Conservation (phyloP, 2,888 invertebrate genomes). For the Drosophila differens region DNA sequence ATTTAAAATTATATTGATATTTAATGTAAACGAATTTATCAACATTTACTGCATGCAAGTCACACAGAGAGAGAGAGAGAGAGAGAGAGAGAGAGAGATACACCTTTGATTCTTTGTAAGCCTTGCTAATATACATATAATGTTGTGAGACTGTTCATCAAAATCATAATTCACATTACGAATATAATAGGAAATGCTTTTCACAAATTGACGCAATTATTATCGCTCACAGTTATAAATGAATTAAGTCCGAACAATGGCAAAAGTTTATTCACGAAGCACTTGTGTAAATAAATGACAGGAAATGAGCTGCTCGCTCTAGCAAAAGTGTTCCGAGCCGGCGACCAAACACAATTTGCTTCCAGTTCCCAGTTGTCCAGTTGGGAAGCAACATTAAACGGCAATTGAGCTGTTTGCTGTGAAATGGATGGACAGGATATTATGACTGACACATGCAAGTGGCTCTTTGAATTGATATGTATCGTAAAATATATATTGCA, state of each 20-base stretch:
- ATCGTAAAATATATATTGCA: conserved; percentile 62
- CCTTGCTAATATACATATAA: background rate
- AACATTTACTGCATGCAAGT: background rate
- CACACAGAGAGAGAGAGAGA: background rate
- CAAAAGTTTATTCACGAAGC: conserved; percentile 5
- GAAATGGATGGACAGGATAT: conserved; percentile 4
- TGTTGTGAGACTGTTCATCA: background rate
- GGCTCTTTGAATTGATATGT: conserved; percentile 23
- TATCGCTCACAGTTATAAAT: background rate
- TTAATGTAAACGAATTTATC: conserved; percentile 1
- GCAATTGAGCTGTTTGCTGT: conserved; percentile 30
- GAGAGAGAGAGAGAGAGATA: background rate
- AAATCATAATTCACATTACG: background rate
- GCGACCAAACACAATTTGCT: conserved; percentile 18
- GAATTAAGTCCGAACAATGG: conserved; percentile 9
- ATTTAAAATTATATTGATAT: background rate
- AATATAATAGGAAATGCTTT: background rate
- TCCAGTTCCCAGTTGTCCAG: conserved; percentile 2
- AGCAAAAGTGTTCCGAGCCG: background rate
- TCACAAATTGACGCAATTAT: conserved; percentile 12
- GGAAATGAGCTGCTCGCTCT: conserved; percentile 33
- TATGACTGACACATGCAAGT: conserved; percentile 10
- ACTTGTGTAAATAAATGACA: conserved; percentile 51
- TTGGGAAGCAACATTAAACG: conserved; percentile 31
- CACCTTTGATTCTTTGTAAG: background rate